Evolutionary conservation across 2,797 vertebrate genomes (phyloP).

Genomic region (Manis crassicaudata): DNA sequence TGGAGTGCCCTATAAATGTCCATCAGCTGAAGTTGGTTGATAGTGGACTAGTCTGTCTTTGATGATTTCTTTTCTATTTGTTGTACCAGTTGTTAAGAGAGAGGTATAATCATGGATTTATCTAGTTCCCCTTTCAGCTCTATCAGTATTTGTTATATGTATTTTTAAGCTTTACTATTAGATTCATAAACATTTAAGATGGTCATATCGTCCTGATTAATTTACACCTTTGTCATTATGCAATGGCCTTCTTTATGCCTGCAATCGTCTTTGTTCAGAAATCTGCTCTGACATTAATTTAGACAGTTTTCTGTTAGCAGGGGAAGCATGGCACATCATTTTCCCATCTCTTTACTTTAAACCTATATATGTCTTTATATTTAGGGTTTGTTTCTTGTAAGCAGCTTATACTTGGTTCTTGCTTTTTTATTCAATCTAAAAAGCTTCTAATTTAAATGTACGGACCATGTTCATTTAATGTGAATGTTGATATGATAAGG

Average conservation of each 20-base stretch:
- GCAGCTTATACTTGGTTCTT: neutral
- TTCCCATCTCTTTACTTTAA: neutral
- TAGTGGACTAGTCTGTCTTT: neutral
- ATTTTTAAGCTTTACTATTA: neutral
- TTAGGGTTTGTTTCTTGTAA: neutral
- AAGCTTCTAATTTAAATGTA: neutral
- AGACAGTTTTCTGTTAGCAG: neutral
- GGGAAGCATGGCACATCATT: fast-evolving
- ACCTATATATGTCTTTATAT: neutral
- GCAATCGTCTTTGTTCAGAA: neutral
- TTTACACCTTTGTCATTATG: too few relatives aligned
- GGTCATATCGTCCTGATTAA: neutral
- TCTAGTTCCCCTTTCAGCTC: neutral
- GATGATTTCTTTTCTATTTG: too few relatives aligned
- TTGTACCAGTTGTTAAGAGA: neutral
- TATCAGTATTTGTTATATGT: too few relatives aligned
- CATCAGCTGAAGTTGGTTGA: neutral
- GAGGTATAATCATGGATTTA: fast-evolving
- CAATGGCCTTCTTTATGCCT: neutral
- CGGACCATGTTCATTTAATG: neutral
- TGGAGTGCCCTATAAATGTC: too few relatives aligned
- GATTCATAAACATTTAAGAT: neutral
- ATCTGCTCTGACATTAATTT: neutral
- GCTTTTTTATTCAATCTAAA: neutral
- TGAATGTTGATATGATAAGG: neutral